These are phyloP conservation scores for Serinus canaria DNA, from an alignment of 2,113 vertebrate genomes.

Conservation along the genomic window DNA sequence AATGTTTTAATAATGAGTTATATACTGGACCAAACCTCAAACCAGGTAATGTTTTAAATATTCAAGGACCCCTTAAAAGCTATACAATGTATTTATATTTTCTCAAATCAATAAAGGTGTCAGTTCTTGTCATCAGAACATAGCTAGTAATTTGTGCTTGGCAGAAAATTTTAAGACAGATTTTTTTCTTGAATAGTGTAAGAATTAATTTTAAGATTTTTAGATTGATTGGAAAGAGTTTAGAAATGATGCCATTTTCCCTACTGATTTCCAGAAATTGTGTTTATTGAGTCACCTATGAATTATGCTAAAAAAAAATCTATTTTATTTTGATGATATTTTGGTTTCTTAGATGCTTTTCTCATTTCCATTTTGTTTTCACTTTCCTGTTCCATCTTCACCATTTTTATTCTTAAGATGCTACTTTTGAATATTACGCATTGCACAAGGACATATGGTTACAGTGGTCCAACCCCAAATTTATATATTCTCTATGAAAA, in stretches of 20 bases:
- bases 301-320: accelerated
- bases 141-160: neutral
- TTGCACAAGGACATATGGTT: neutral
- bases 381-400: neutral
- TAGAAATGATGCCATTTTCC: neutral
- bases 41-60: neutral
- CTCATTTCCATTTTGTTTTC: neutral
- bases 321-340: neutral
- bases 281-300: neutral
- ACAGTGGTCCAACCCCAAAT: neutral
- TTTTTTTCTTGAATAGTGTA: neutral
- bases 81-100: neutral
- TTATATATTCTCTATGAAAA: neutral
- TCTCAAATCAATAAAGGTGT: neutral
- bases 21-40: neutral
- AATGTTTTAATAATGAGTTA: neutral
- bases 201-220: neutral
- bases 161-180: neutral
- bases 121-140: neutral
- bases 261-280: neutral
- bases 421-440: neutral
- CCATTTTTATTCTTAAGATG: neutral
- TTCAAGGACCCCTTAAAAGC: neutral
- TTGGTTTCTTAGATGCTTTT: neutral
- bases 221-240: neutral